Conservation (phyloP, 2,888 invertebrate genomes). For the Lycia hirtaria region DNA sequence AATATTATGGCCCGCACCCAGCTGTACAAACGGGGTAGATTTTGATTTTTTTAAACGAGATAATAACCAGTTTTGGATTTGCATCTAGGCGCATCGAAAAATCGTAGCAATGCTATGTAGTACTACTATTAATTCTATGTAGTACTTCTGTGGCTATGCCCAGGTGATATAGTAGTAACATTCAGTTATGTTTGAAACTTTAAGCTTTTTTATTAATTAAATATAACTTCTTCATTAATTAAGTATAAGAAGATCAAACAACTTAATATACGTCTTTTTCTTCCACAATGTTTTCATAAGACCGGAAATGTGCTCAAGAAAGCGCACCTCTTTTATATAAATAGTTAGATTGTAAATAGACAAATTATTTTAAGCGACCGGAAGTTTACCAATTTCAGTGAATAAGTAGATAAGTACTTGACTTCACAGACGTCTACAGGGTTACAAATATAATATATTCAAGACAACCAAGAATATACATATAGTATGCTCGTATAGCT, state of each 20-base stretch:
- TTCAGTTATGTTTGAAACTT: constrained; percentile 36
- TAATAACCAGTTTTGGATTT: constrained; percentile 64
- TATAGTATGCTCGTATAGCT: constrained; percentile 3
- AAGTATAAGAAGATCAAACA: too few relatives aligned
- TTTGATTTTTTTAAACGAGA: too few relatives aligned
- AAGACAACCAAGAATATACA: constrained; percentile 17
- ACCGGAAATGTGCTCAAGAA: too few relatives aligned
- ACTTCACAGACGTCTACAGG: constrained; percentile 27
- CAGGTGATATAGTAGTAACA: constrained; percentile 34
- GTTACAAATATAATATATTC: constrained; percentile 27
- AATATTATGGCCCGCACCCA: too few relatives aligned
- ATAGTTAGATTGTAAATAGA: neutral
- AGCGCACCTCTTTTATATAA: neutral
- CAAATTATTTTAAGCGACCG: neutral
- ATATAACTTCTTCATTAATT: too few relatives aligned
- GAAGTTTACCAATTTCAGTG: constrained; percentile 1
- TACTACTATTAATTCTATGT: too few relatives aligned
- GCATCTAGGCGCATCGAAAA: constrained; percentile 57
- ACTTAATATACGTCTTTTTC: too few relatives aligned
- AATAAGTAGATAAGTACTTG: constrained; percentile 18
- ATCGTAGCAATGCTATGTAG: too few relatives aligned
- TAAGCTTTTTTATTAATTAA: constrained; percentile 32
- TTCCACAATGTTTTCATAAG: too few relatives aligned
- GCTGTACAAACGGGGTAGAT: too few relatives aligned
- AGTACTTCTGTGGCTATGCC: constrained; percentile 43